These are phyloP conservation scores for Papilio aristodemus DNA, from an alignment of 1,140 invertebrate genomes.

Conservation along the genomic window DNA sequence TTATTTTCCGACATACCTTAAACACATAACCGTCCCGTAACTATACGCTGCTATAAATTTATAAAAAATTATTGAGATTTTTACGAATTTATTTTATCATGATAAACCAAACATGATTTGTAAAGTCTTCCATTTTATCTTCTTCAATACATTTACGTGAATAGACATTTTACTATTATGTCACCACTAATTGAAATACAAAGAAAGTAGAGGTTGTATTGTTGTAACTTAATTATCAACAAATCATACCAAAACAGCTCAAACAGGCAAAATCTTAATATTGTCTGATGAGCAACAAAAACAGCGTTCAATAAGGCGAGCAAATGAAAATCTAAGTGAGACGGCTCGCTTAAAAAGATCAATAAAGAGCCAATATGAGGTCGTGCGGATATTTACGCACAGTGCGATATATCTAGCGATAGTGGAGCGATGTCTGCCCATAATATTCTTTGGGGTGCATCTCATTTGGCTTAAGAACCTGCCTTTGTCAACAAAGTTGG, in stretches of 20 bases:
- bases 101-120: no score
- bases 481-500: slow-evolving; percentile 76
- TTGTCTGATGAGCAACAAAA: slow-evolving; percentile 32
- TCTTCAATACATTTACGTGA: no score
- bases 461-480: slow-evolving; percentile 75
- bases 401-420: slow-evolving; percentile 69
- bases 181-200: no score
- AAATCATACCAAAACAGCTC: background rate
- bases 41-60: no score
- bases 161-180: no score
- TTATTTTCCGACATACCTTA: background rate
- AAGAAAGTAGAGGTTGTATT: no score
- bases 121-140: no score
- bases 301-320: slow-evolving; percentile 37
- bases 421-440: slow-evolving; percentile 77
- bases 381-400: slow-evolving; percentile 54
- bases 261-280: slow-evolving; percentile 3
- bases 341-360: slow-evolving; percentile 62
- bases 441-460: slow-evolving; percentile 80
- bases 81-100: no score
- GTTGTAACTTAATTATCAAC: no score
- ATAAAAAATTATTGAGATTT: no score
- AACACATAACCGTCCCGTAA: background rate
- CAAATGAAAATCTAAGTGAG: slow-evolving; percentile 37
- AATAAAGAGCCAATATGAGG: slow-evolving; percentile 71